Conservation (phyloP, 2,888 invertebrate species). For the Ectropis crepuscularia region DNA sequence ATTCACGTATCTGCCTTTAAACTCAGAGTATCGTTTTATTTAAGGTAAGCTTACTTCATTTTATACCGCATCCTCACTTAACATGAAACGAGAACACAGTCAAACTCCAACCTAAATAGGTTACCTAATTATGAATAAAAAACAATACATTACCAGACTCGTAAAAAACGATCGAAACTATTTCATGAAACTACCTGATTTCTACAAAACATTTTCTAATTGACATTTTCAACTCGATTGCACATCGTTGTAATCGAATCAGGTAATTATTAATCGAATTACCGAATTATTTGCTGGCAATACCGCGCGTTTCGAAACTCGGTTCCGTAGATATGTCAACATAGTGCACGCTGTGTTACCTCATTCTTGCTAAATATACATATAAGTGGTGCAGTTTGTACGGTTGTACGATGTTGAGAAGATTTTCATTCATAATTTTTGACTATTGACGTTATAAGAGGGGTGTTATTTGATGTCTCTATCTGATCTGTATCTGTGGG, state of each 20-base stretch:
- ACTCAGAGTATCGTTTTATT: too few species aligned
- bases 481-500: too few species aligned
- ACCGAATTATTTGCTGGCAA: conserved; percentile 68
- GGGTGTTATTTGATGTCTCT: too few species aligned
- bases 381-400: conserved; percentile 61
- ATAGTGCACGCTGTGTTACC: conserved; percentile 65
- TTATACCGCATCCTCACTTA: too few species aligned
- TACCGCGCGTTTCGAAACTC: conserved; percentile 61
- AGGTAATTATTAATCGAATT: conserved; percentile 46
- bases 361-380: conserved; percentile 74
- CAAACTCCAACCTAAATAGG: too few species aligned
- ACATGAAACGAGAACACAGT: too few species aligned
- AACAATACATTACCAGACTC: too few species aligned
- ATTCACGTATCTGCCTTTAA: too few species aligned
- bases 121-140: too few species aligned
- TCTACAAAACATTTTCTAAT: conserved; percentile 9
- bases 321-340: conserved; percentile 81
- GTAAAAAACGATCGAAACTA: not conserved
- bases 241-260: conserved; percentile 20
- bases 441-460: too few species aligned
- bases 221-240: conserved; percentile 11
- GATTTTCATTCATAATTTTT: not conserved
- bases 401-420: conserved; percentile 42
- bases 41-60: too few species aligned
- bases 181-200: not conserved